A percentile compares a stretch with the other conserved stretches of the same genome.
Conservation (phyloP, 2,113 vertebrate species). For the Sphyrna mokarran region DNA sequence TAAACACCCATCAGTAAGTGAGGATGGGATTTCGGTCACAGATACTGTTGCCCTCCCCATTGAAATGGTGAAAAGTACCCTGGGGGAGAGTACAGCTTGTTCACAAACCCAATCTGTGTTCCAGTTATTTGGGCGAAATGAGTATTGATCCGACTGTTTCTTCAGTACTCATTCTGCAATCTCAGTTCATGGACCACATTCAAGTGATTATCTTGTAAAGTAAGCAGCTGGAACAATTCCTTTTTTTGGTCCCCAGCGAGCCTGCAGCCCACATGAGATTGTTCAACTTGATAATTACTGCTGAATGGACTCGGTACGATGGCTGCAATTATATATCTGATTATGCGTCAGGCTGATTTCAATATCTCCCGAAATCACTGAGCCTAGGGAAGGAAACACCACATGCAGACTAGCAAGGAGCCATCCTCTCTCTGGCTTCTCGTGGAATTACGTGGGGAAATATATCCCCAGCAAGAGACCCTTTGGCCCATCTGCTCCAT, state of each 20-base stretch:
- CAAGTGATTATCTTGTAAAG: neutral
- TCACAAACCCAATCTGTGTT: neutral
- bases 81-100: too few relatives aligned
- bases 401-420: neutral
- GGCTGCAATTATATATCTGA: neutral
- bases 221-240: neutral
- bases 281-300: neutral
- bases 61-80: neutral
- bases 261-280: neutral
- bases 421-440: neutral
- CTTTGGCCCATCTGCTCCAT: neutral
- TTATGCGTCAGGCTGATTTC: neutral
- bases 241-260: neutral
- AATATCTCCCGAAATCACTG: neutral
- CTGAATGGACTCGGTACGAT: neutral
- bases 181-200: neutral
- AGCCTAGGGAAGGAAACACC: neutral
- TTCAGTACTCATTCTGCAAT: neutral
- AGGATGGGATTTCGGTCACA: neutral
- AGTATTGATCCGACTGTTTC: neutral
- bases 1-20: neutral
- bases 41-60: neutral
- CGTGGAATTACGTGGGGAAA: neutral
- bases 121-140: neutral
- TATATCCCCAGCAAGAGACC: neutral